A percentile compares a stretch with the other conserved stretches of the same genome.
These are phyloP conservation scores for Prunella himalayana DNA, from an alignment of 2,113 vertebrate species.

Conservation along the genomic window DNA sequence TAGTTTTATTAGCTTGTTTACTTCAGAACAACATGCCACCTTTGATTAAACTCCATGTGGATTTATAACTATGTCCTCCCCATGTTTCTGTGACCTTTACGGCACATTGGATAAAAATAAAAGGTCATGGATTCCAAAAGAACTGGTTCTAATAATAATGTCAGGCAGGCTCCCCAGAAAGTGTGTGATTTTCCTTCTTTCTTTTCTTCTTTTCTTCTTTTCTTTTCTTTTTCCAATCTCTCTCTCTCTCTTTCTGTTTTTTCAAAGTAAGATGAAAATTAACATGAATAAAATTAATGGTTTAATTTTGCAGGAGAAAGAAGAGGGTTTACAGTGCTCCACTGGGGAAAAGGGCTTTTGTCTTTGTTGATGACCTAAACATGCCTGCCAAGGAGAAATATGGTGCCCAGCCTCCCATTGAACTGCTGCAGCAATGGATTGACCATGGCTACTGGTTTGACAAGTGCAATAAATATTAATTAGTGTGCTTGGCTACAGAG, in stretches of 20 bases:
- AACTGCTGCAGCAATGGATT: constrained; percentile 80
- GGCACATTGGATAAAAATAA: constrained; percentile 74
- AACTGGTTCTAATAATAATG: constrained; percentile 70
- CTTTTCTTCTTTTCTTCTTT: neutral
- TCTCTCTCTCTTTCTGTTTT: neutral
- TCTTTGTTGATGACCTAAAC: constrained; percentile 84
- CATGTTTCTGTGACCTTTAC: constrained; percentile 75
- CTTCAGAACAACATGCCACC: constrained; percentile 65
- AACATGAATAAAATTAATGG: constrained; percentile 73
- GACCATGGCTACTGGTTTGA: constrained; percentile 77
- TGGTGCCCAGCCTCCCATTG: constrained; percentile 78
- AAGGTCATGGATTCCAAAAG: constrained; percentile 70
- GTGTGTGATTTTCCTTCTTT: constrained; percentile 30
- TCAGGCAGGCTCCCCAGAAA: constrained; percentile 55
- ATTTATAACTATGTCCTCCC: constrained; percentile 73
- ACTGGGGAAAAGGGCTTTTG: constrained; percentile 70
- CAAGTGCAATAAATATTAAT: constrained; percentile 89
- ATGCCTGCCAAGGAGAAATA: constrained; percentile 81
- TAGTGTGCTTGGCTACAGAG: constrained; percentile 80
- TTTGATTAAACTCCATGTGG: constrained; percentile 79
- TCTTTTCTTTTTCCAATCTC: neutral
- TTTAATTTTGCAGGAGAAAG: constrained; percentile 76
- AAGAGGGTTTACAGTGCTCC: constrained; percentile 62
- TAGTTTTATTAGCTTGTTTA: constrained; percentile 75
- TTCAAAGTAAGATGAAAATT: constrained; percentile 72